Evolutionary conservation across 2,113 vertebrate genomes (phyloP).

Genomic region (Vidua macroura): DNA sequence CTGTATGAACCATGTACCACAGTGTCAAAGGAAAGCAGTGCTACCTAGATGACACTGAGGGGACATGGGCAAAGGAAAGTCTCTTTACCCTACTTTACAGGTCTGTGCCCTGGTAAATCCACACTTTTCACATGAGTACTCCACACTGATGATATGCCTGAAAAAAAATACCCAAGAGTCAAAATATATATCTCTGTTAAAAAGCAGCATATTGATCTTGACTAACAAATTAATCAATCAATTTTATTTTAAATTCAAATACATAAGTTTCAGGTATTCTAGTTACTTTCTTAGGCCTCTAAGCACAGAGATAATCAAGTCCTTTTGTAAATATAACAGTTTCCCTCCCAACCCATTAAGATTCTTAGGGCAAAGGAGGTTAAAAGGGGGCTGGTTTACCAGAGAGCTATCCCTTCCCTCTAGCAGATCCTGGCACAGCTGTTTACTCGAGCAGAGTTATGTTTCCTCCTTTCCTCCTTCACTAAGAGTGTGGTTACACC

Average conservation of each 20-base stretch:
- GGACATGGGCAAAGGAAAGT: fast-evolving
- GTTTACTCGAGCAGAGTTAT: background rate
- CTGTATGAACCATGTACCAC: fast-evolving
- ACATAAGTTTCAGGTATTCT: background rate
- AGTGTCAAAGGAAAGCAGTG: background rate
- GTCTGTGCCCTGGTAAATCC: background rate
- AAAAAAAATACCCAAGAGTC: background rate
- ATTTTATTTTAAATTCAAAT: background rate
- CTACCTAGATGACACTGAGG: background rate
- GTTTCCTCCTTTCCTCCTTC: background rate
- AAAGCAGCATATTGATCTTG: background rate
- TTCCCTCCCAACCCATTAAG: background rate
- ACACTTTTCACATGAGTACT: background rate
- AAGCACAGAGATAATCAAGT: background rate
- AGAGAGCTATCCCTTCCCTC: background rate
- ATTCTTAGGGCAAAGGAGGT: background rate
- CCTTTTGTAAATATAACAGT: background rate
- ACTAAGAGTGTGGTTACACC: background rate
- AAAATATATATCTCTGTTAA: background rate
- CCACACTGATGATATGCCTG: background rate
- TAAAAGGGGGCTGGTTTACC: background rate
- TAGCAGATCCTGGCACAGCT: background rate
- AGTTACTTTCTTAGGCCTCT: background rate
- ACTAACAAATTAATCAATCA: background rate
- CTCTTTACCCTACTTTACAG: background rate